Evolutionary conservation across 1,140 invertebrate genomes (phyloP), one percentile per base, ranked within the genome.

Genomic region (Meloidogyne hapla): DNA sequence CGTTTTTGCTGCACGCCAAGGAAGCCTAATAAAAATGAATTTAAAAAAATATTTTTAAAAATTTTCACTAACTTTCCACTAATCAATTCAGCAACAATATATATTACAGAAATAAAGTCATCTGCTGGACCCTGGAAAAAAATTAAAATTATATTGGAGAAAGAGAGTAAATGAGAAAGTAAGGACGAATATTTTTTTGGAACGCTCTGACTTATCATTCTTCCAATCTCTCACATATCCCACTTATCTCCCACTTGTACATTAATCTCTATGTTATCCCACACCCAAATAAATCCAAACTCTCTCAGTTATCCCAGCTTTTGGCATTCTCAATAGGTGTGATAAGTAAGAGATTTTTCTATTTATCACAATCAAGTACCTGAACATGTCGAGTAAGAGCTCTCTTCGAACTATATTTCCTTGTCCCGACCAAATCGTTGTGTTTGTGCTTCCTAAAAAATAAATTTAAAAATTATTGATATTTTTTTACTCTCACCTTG

Each of bases 41-140:
- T 10, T 75, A 15, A 23, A 45, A 67, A 67, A 75, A 10, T 40
- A 73, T 8, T 23, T 61, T 70, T 15, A 18, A 56, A 42, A 63
- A 9, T 25, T 33, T 65, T 6, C n/a, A 75, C 74, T 69, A 33
- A 76, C 75, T 73, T 76, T 75, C 75, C 75, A 21, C 66, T 56
- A 45, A 76, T 76, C 28, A 76, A 56, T 63, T 76, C 75, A 1
- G 75, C 62, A 28, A 76, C 42, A 26, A 76, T 73, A 65, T 62
- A 76, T 2, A 76, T 73, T 33, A 61, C 75, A 21, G 75, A 76
- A 38, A 76, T 76, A 13, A 76, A 61, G 67, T 76, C 75, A 38
- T 76, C 75, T 23, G 75, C 66, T 25, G 75, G 75, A 23, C 75
- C 75, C 63, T 56, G 15, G 8, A n/a, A 56, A 56, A 56, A 6